Percentiles rank a stretch among this genome's conserved stretches.
These are phyloP conservation scores for Ploceus nigricollis DNA, from an alignment of 2,113 vertebrate genomes.

Conservation along the genomic window DNA sequence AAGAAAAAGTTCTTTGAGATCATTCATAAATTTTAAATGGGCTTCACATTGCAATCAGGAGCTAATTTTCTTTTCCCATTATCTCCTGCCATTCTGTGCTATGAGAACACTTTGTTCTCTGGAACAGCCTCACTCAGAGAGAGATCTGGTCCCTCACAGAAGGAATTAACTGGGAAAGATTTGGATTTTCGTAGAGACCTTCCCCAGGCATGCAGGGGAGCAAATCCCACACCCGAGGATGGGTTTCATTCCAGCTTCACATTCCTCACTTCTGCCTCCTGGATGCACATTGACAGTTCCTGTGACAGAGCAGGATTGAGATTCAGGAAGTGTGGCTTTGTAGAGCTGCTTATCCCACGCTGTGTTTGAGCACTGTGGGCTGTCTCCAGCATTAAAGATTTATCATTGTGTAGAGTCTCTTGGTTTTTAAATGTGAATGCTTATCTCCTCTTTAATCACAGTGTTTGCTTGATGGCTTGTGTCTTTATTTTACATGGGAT, in stretches of 20 bases:
- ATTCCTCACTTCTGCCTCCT: neutral
- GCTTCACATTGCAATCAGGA: neutral
- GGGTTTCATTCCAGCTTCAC: neutral
- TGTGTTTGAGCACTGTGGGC: neutral
- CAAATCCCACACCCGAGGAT: neutral
- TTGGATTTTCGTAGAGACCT: neutral
- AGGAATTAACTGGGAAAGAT: neutral
- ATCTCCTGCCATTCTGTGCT: neutral
- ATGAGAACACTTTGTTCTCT: neutral
- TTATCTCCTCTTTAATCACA: neutral
- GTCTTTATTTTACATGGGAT: neutral
- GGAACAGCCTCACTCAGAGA: neutral
- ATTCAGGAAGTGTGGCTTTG: neutral
- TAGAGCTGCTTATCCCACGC: neutral
- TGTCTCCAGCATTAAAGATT: neutral
- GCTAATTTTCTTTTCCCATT: constrained; percentile 29
- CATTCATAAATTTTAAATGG: constrained; percentile 26
- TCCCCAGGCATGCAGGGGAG: neutral
- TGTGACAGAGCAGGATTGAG: neutral
- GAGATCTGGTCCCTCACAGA: neutral
- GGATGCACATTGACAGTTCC: neutral
- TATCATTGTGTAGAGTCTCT: neutral
- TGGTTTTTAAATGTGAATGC: neutral
- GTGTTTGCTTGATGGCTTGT: neutral
- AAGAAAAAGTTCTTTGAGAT: neutral